Conservation (phyloP, 2,888 invertebrate genomes). For the Netelia fuscicornis region DNA sequence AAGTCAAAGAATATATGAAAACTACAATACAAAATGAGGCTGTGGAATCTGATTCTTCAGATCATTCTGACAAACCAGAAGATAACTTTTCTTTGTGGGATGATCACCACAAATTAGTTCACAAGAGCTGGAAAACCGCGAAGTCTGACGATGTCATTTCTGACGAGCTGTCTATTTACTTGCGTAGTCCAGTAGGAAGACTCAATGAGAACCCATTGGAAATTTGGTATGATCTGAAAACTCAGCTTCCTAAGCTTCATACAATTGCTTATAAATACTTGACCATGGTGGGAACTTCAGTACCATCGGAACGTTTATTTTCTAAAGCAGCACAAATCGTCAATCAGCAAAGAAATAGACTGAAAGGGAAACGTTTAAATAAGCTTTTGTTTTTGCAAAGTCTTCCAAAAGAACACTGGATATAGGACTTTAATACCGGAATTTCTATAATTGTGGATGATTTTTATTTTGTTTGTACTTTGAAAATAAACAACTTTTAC, state of each 20-base stretch:
- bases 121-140: constrained; percentile 45
- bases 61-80: constrained; percentile 50
- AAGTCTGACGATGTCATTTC: constrained; percentile 57
- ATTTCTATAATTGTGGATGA: neutral
- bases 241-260: constrained; percentile 52
- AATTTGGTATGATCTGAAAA: constrained; percentile 61
- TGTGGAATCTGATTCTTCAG: constrained; percentile 56
- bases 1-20: constrained; percentile 58
- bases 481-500: too few relatives aligned
- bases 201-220: constrained; percentile 65
- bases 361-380: constrained; percentile 6
- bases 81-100: constrained; percentile 46
- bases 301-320: constrained; percentile 14
- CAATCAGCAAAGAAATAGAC: constrained; percentile 1
- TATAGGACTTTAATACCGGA: neutral
- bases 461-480: neutral
- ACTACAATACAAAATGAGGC: constrained; percentile 31
- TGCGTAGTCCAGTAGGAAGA: constrained; percentile 57
- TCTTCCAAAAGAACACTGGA: constrained; percentile 13
- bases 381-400: constrained; percentile 13
- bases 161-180: constrained; percentile 63
- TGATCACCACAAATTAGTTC: constrained; percentile 64
- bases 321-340: constrained; percentile 17
- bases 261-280: constrained; percentile 25
- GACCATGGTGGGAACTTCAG: constrained; percentile 20